Percentiles rank a stretch among this genome's conserved stretches.
Conservation (phyloP, 1,140 invertebrate genomes). For the Penaeus japonicus region DNA sequence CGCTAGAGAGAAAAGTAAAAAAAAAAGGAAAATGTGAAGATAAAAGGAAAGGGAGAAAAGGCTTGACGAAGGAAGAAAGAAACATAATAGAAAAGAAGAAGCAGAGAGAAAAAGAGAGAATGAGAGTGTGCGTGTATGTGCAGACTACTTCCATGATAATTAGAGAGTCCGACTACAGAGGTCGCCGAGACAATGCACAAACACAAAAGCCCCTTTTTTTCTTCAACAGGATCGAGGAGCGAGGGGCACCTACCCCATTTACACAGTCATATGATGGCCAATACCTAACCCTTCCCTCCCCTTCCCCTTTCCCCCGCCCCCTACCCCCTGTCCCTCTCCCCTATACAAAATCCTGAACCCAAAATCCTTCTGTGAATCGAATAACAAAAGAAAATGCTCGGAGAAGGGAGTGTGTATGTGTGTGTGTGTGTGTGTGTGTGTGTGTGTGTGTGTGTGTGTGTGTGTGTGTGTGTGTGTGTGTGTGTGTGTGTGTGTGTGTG, state of each 20-base stretch:
- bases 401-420: neutral
- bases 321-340: neutral
- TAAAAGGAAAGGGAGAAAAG: too few relatives aligned
- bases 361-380: too few relatives aligned
- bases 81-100: neutral
- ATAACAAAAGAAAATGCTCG: too few relatives aligned
- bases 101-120: neutral
- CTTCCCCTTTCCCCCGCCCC: neutral
- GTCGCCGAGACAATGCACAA: too few relatives aligned
- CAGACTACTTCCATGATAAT: neutral
- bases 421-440: neutral
- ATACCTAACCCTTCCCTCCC: neutral
- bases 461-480: conserved; percentile 34
- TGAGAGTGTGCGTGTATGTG: neutral
- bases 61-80: neutral
- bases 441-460: conserved; percentile 1
- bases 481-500: conserved; percentile 33
- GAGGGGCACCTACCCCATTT: too few relatives aligned
- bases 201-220: too few relatives aligned
- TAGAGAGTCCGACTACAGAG: neutral
- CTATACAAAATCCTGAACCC: neutral
- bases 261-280: neutral
- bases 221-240: too few relatives aligned
- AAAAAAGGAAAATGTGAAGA: too few relatives aligned
- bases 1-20: too few relatives aligned